phyloP scores from a whole-genome alignment of 2,113 vertebrate genomes.

The Gymnocephalus cernua region DNA sequence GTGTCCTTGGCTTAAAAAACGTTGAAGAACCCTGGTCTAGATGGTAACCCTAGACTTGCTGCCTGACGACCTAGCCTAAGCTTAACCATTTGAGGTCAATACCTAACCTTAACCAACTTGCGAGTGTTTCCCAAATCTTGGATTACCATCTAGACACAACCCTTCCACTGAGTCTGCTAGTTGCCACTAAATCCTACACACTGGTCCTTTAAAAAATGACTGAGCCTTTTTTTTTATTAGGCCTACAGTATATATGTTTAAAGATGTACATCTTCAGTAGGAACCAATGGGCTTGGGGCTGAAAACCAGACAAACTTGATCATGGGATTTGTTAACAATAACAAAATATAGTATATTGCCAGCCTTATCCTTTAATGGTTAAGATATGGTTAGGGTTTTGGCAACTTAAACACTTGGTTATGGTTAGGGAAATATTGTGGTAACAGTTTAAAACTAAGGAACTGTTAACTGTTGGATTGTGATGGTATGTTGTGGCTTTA shows the following conservation, averaged over 20 bases:
- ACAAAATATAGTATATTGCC: background rate
- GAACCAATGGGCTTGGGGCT: background rate
- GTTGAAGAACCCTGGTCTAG: too few relatives aligned
- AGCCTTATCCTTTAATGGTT: background rate
- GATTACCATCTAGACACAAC: too few relatives aligned
- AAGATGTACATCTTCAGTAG: background rate
- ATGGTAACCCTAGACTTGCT: too few relatives aligned
- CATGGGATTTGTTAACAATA: background rate
- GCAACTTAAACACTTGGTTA: background rate
- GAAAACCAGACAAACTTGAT: background rate
- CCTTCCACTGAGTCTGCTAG: too few relatives aligned
- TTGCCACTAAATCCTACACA: too few relatives aligned
- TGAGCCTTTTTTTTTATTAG: background rate
- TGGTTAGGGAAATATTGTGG: background rate
- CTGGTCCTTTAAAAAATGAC: background rate
- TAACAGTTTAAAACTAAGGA: background rate
- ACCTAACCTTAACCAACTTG: too few relatives aligned
- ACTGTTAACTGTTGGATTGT: background rate
- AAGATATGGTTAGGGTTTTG: background rate
- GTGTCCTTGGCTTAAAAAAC: too few relatives aligned
- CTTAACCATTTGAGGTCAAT: too few relatives aligned
- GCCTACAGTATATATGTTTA: too few relatives aligned
- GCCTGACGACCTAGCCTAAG: too few relatives aligned
- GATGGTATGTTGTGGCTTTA: slow-evolving; percentile 48
- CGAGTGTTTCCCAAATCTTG: too few relatives aligned